A percentile compares a stretch with the other conserved stretches of the same genome.
Conservation (phyloP, 1,140 invertebrate genomes). For the Oppia nitens region DNA sequence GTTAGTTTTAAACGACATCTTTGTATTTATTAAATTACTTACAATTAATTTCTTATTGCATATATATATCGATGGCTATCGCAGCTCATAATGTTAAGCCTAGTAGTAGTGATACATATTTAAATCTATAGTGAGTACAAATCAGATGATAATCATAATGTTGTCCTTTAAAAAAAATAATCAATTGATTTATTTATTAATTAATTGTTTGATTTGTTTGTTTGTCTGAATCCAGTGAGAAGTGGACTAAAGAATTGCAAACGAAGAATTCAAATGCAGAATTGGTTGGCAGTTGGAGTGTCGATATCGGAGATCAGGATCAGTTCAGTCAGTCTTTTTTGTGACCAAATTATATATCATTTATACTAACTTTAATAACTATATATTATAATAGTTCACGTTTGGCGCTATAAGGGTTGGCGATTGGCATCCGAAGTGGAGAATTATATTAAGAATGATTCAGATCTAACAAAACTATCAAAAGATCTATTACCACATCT, state of each 20-base stretch:
- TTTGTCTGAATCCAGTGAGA: slow-evolving; percentile 41
- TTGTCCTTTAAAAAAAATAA: not conserved
- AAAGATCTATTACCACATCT: slow-evolving; percentile 64
- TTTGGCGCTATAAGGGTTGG: slow-evolving; percentile 89
- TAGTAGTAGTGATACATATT: slow-evolving; percentile 62
- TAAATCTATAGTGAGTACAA: slow-evolving; percentile 69
- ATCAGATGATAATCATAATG: slow-evolving; percentile 13
- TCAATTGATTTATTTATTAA: not conserved
- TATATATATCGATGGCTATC: not conserved
- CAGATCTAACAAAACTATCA: slow-evolving; percentile 55
- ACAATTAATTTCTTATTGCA: not conserved
- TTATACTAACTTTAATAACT: not conserved
- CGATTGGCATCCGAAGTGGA: slow-evolving; percentile 52
- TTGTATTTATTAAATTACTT: not conserved
- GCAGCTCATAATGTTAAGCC: slow-evolving; percentile 72
- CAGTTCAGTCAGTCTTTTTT: slow-evolving; percentile 43
- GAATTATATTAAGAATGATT: slow-evolving; percentile 16
- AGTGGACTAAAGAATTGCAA: slow-evolving; percentile 55
- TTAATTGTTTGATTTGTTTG: slow-evolving; percentile 1
- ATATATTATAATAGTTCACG: slow-evolving; percentile 42
- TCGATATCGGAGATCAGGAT: slow-evolving; percentile 91
- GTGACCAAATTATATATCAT: not conserved
- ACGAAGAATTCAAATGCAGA: slow-evolving; percentile 38
- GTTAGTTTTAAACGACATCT: slow-evolving; percentile 23
- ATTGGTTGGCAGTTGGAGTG: slow-evolving; percentile 40